phyloP scores from a whole-genome alignment of 2,797 vertebrate genomes.

The Sylvia borin region DNA sequence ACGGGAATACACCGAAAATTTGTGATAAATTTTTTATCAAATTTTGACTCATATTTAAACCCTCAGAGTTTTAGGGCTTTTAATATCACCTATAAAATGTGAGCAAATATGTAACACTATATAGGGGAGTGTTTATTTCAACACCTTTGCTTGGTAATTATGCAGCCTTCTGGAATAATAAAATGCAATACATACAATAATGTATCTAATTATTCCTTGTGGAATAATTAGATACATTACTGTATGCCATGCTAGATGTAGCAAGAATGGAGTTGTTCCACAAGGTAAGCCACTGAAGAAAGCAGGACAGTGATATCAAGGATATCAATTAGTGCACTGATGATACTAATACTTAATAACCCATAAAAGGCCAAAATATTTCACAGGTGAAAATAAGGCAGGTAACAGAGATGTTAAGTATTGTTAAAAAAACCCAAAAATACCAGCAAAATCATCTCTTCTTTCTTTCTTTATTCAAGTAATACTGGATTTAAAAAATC shows the following conservation, averaged over 20 bases:
- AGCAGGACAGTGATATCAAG: background rate
- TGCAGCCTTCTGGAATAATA: background rate
- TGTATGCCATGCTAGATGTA: background rate
- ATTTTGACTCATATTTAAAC: background rate
- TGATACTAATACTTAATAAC: background rate
- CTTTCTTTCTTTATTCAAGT: background rate
- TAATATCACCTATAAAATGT: background rate
- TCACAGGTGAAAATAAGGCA: background rate
- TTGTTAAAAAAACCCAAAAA: background rate
- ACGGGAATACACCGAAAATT: background rate
- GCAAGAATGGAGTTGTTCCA: background rate
- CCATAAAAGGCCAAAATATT: background rate
- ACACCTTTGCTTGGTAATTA: background rate
- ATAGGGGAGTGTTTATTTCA: background rate
- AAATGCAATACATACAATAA: background rate
- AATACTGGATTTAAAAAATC: background rate
- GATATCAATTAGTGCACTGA: background rate
- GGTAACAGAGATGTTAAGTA: background rate
- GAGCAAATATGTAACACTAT: background rate
- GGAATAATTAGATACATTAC: background rate
- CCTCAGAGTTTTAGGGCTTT: background rate
- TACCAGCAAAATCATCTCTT: background rate
- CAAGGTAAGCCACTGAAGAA: background rate
- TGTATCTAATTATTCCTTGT: no score
- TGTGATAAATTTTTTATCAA: background rate